Percentiles rank a stretch among this genome's conserved stretches.
phyloP scores from a whole-genome alignment of 2,888 invertebrate genomes.

The Polydrusus cervinus region DNA sequence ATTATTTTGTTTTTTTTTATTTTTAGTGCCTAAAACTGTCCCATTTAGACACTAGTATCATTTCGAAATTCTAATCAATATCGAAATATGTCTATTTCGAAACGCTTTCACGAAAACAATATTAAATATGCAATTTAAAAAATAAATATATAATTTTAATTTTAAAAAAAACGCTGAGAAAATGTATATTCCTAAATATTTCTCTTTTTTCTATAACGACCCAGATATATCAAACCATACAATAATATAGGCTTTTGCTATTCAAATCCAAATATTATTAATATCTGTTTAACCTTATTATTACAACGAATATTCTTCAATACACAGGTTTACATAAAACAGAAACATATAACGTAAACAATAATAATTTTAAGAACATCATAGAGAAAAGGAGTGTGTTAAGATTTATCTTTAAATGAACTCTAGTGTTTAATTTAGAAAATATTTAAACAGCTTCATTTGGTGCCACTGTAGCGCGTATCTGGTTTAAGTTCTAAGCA shows the following conservation, averaged over 20 bases:
- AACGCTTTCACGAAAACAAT: no score
- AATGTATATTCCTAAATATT: no score
- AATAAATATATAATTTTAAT: no score
- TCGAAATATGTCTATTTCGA: no score
- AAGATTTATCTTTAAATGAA: constrained; percentile 40
- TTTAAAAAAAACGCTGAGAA: no score
- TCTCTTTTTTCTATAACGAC: no score
- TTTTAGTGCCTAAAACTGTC: no score
- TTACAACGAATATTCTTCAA: constrained; percentile 30
- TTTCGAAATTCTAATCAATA: no score
- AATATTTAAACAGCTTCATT: constrained; percentile 50
- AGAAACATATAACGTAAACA: constrained; percentile 48
- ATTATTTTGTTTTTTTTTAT: no score
- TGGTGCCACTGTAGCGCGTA: constrained; percentile 51
- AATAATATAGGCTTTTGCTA: constrained; percentile 2
- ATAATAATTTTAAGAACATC: constrained; percentile 47
- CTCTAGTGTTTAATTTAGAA: constrained; percentile 52
- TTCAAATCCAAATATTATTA: constrained; percentile 33
- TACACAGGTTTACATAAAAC: constrained; percentile 39
- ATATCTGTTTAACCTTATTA: constrained; percentile 28
- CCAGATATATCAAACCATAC: neutral
- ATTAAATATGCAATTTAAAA: no score
- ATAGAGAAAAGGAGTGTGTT: constrained; percentile 33
- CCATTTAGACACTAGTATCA: no score
- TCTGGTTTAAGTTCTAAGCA: constrained; percentile 37